Evolutionary conservation across 2,888 invertebrate species (phyloP), one percentile per base, ranked within the genome.

Genomic region (Xylocampa areola): DNA sequence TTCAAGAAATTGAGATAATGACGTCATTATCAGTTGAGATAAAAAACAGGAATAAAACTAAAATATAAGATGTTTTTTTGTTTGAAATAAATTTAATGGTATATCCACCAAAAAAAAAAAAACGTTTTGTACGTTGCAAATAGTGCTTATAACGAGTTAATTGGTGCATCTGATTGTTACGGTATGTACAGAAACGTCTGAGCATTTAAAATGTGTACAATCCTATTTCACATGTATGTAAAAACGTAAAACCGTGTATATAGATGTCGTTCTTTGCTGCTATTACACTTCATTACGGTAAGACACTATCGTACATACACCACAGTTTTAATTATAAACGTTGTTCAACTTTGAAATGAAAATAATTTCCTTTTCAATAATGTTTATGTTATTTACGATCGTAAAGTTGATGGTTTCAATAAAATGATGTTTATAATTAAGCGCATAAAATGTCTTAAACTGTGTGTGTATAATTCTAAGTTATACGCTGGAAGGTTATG

Each of bases 391-490:
- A 35, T 14, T 54, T 40, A 63, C 63, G 29, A 51, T 54, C 47
- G 27, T 47, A 51, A 60, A 36, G 10, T 52, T 35, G 32, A 39
- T 60, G 21, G 63, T 62, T 54, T 54, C 36, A 45, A 54, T 33
- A 52, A 51, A 61, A 54, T 53, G 39, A 75, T 75, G 73, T 75
- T 69, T 73, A 60, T 79, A 70, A 61, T 67, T 58, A 73, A 67
- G 61, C 39, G 33, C 63, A 59, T 44, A 45, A 37, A 59, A 60
- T 70, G 49, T 55, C 37, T 50, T 11, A 29, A 48, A 41, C 55
- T 60, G 67, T 64, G 66, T 66, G 66, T 64, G 48, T 64, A 60
- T 59, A 30, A 29, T 53, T 61, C 16, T 64, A 62, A 57, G 40
- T 58, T 48, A 40, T 75, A 49, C 14, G 44, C 55, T 57, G 48